A percentile compares a stretch with the other conserved stretches of the same genome.
phyloP scores from a whole-genome alignment of 2,113 vertebrate genomes.

The Leptobrachium leishanense region DNA sequence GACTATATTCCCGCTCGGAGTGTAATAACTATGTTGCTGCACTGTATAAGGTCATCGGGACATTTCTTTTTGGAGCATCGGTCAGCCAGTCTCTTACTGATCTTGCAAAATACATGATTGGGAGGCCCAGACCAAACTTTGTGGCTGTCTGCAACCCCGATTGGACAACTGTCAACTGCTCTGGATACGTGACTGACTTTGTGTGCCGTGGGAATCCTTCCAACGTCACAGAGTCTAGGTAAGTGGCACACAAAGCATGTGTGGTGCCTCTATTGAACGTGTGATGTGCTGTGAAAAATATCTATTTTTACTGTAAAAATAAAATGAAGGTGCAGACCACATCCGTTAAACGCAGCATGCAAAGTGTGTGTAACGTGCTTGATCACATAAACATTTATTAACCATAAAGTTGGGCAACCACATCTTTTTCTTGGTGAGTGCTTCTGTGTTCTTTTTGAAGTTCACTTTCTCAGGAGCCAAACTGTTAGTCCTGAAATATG shows the following conservation, averaged over 20 bases:
- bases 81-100: constrained; percentile 89
- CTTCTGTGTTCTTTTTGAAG: too few species aligned
- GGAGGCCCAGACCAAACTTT: constrained; percentile 90
- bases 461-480: too few species aligned
- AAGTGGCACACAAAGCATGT: background rate
- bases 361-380: too few species aligned
- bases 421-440: too few species aligned
- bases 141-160: constrained; percentile 82
- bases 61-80: constrained; percentile 78
- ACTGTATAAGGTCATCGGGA: constrained; percentile 86
- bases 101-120: constrained; percentile 90
- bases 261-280: too few species aligned
- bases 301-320: too few species aligned
- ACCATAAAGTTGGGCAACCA: too few species aligned
- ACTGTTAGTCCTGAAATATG: too few species aligned
- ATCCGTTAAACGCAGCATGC: too few species aligned
- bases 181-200: constrained; percentile 72
- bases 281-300: too few species aligned
- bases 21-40: constrained; percentile 91
- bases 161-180: constrained; percentile 73
- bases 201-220: constrained; percentile 77
- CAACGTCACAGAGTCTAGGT: constrained; percentile 89
- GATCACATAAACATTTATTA: too few species aligned
- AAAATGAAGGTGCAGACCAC: too few species aligned
- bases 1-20: constrained; percentile 82